These are phyloP conservation scores for Buceros bicornis DNA, from an alignment of 2,797 vertebrate genomes.

Conservation along the genomic window DNA sequence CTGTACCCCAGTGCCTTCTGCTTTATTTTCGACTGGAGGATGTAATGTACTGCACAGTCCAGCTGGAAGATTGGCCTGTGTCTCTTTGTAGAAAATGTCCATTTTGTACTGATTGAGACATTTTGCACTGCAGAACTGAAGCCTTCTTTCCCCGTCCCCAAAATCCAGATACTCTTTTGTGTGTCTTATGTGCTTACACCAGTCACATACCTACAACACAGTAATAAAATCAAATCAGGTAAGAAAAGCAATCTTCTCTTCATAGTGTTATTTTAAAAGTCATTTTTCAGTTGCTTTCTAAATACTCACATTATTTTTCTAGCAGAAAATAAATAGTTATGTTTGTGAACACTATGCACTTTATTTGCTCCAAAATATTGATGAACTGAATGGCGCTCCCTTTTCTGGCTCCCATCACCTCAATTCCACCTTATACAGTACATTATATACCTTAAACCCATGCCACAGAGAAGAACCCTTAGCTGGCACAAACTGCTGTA, in stretches of 20 bases:
- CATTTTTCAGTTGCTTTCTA: constrained; percentile 61
- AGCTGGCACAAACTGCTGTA: neutral
- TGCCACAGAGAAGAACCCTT: neutral
- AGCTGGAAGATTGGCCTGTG: constrained; percentile 96
- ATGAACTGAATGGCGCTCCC: neutral
- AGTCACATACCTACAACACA: constrained; percentile 98
- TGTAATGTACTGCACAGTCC: constrained; percentile 93
- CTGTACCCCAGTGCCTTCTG: constrained; percentile 91
- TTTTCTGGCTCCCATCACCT: neutral
- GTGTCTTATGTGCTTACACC: constrained; percentile 99
- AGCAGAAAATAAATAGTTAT: constrained; percentile 11
- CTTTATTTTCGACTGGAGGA: constrained; percentile 89
- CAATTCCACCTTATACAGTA: neutral
- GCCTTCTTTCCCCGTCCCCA: constrained; percentile 96
- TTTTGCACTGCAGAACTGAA: constrained; percentile 99
- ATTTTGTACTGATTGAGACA: constrained; percentile 99
- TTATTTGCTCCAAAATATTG: neutral
- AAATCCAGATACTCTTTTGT: constrained; percentile 99
- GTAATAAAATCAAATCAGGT: constrained; percentile 80
- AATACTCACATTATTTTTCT: constrained; percentile 52
- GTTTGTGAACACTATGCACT: neutral
- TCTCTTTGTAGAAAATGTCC: constrained; percentile 99
- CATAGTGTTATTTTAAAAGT: constrained; percentile 64
- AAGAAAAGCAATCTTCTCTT: constrained; percentile 76
- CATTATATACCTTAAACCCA: neutral